phyloP scores from a whole-genome alignment of 2,797 vertebrate species.

The Acropternis orthonyx region DNA sequence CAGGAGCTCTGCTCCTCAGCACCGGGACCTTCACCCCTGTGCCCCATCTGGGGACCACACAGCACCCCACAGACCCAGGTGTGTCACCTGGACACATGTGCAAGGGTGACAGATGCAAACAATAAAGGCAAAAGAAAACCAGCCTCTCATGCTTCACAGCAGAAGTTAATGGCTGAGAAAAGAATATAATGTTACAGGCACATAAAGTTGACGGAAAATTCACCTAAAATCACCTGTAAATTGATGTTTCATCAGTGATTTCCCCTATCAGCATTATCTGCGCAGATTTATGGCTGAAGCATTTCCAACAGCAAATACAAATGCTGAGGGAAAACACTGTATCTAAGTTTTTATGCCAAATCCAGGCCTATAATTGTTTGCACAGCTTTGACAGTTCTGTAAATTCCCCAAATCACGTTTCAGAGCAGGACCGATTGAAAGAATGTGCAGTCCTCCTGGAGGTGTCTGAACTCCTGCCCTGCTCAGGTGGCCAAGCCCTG shows the following conservation, averaged over 20 bases:
- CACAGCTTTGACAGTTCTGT: constrained; percentile 24
- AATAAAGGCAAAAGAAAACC: not conserved
- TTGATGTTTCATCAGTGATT: not conserved
- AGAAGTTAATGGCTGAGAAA: not conserved
- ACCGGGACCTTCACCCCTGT: fast-evolving
- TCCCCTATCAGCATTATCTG: not conserved
- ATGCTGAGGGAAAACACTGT: not conserved
- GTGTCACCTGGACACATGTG: fast-evolving
- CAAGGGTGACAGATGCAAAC: not conserved
- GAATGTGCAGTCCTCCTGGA: not conserved
- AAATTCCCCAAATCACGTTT: not conserved
- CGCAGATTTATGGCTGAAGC: not conserved
- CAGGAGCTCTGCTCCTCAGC: fast-evolving
- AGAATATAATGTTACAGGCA: not conserved
- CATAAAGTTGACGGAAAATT: constrained; percentile 11
- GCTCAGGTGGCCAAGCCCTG: fast-evolving
- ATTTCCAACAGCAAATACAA: not conserved
- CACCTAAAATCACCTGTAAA: constrained; percentile 20
- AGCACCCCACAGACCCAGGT: fast-evolving
- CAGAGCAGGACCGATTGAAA: not conserved
- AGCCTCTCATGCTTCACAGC: not conserved
- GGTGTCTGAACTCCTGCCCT: not conserved
- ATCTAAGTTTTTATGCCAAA: not conserved
- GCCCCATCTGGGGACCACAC: not conserved
- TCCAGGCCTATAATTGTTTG: constrained; percentile 7